Evolutionary conservation across 1,140 invertebrate genomes (phyloP).

Genomic region (Conopomorpha cramerella): DNA sequence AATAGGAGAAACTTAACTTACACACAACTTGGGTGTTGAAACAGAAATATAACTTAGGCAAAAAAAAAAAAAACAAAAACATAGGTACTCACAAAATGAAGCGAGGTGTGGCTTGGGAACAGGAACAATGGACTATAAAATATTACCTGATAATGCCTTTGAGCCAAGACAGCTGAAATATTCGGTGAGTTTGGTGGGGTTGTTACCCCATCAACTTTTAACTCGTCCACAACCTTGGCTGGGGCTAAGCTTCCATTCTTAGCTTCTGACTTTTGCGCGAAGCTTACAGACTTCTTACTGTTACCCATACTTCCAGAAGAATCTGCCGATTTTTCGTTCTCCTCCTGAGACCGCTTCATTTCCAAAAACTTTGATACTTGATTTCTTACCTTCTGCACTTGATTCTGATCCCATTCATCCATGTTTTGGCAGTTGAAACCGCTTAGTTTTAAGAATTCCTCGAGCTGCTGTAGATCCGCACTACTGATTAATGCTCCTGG

Average conservation of each 20-base stretch:
- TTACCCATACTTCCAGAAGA: constrained; percentile 69
- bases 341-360: constrained; percentile 69
- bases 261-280: constrained; percentile 46
- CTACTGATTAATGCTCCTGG: constrained; percentile 61
- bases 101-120: constrained; percentile 27
- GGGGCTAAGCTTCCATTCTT: constrained; percentile 28
- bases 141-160: constrained; percentile 59
- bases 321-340: constrained; percentile 69
- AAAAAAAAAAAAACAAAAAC: constrained; percentile 18
- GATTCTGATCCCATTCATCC: constrained; percentile 68
- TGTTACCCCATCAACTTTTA: constrained; percentile 45
- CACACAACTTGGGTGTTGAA: too few species aligned
- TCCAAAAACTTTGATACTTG: constrained; percentile 70
- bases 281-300: constrained; percentile 64
- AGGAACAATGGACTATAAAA: constrained; percentile 16
- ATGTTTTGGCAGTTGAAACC: constrained; percentile 70
- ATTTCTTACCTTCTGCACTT: constrained; percentile 69
- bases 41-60: constrained; percentile 15
- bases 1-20: too few species aligned
- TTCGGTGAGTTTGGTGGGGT: constrained; percentile 76
- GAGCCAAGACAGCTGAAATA: constrained; percentile 63
- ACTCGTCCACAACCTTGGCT: constrained; percentile 38
- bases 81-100: constrained; percentile 50
- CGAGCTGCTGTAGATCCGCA: constrained; percentile 69
- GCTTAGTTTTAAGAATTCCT: constrained; percentile 75